Percentiles rank a stretch among this genome's conserved stretches.
Evolutionary conservation across 2,888 invertebrate species (phyloP).

Genomic region (Ephialtes manifestator): DNA sequence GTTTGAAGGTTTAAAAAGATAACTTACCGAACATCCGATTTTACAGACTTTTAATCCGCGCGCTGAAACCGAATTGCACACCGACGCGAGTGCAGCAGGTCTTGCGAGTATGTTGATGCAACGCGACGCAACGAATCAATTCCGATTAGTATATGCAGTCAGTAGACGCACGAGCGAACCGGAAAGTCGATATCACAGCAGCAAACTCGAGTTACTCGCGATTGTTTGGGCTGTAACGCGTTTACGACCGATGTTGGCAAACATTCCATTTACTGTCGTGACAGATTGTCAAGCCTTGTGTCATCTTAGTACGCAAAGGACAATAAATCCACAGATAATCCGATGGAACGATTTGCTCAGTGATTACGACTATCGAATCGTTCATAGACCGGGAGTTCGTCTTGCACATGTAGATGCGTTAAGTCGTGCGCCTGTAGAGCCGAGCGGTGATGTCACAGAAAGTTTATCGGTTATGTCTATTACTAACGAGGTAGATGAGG

Average conservation of each 20-base stretch:
- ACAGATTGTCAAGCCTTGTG: conserved; percentile 25
- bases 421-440: conserved; percentile 64
- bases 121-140: conserved; percentile 52
- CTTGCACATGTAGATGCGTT: conserved; percentile 71
- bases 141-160: conserved; percentile 72
- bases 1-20: conserved; percentile 39
- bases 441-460: neutral
- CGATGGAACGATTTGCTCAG: conserved; percentile 33
- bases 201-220: conserved; percentile 56
- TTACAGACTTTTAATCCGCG: conserved; percentile 37
- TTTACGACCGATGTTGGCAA: no score
- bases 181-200: conserved; percentile 73
- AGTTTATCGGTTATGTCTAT: neutral
- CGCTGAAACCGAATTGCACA: conserved; percentile 57
- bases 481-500: neutral
- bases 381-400: conserved; percentile 66
- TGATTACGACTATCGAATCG: conserved; percentile 63
- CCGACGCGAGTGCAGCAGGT: conserved; percentile 31
- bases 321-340: conserved; percentile 19
- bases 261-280: conserved; percentile 51
- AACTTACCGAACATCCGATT: conserved; percentile 16
- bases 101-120: conserved; percentile 64
- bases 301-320: conserved; percentile 36
- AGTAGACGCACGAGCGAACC: conserved; percentile 72
- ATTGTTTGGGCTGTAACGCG: conserved; percentile 18